Evolutionary conservation across 2,113 vertebrate species (phyloP).

Genomic region (Pogonocichla stellata): DNA sequence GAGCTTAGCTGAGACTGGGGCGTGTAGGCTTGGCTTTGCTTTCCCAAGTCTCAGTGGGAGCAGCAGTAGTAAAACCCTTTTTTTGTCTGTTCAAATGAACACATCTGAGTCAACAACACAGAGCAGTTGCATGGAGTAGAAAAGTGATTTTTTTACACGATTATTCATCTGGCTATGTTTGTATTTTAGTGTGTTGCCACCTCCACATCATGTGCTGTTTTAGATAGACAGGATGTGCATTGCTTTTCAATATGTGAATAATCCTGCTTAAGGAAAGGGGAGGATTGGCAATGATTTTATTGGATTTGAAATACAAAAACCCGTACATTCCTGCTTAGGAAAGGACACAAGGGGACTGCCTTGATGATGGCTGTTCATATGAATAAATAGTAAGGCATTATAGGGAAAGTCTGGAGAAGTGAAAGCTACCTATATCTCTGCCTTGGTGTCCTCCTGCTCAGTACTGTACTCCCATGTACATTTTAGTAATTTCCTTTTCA

Average conservation of each 20-base stretch:
- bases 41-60: not conserved
- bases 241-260: not conserved
- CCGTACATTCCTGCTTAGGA: not conserved
- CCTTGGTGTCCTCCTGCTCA: not conserved
- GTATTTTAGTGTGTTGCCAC: not conserved
- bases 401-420: not conserved
- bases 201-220: slow-evolving; percentile 7
- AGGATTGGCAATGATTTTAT: not conserved
- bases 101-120: slow-evolving; percentile 1
- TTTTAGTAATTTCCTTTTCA: not conserved
- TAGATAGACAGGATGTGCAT: not conserved
- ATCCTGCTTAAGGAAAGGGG: not conserved
- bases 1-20: not conserved
- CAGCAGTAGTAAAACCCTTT: not conserved
- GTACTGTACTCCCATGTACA: not conserved
- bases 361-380: not conserved
- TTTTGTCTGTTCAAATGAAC: not conserved
- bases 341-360: not conserved
- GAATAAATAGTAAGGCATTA: not conserved
- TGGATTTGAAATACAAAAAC: not conserved
- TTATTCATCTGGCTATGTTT: slow-evolving; percentile 22
- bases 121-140: not conserved
- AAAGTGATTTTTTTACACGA: not conserved
- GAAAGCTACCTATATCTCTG: not conserved
- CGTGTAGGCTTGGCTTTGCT: not conserved